Base-by-base conservation (phyloP, 2,113 vertebrate genomes). In the Hylia prasina region DNA sequence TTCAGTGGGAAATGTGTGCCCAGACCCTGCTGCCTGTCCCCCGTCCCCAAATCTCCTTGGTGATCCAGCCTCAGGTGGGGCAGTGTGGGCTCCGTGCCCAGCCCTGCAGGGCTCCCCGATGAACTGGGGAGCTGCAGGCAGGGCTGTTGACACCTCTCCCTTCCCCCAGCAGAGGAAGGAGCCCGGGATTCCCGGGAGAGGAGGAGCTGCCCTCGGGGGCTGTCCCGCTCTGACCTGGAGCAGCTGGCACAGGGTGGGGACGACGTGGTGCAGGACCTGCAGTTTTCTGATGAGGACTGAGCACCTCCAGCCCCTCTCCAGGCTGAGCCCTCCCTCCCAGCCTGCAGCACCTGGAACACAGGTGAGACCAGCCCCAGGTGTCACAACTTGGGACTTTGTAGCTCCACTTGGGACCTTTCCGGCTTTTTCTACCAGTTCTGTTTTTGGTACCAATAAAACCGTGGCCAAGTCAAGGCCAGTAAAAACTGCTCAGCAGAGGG, bases 231-330 rank as follows among this genome's bases (percentile, higher is more conserved):
- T 0, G 98, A 99, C 96, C 98, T 99, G 40, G 85, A 98, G 53
- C 97, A 93, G 83, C 98, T 99, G 85, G 98, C 99, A 2, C 98
- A 97, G 87, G 99, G 99, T 37, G 98, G 97, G 0, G 98, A 98
- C 42, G 99, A 99, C n/a, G 7, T 98, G 15, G 98, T 99, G 77
- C 98, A 99, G 95, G 99, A 99, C 87, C 97, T 99, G 57, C 95
- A 98, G 76, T 96, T 99, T 60, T 99, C 99, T 0, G 99, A 99
- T 7, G 98, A 98, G 2, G 96, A 97, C 73, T 97, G 96, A 96
- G 57, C 47, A 7, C 17, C 35, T 10, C 0, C 28, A 28, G 44
- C 48, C 13, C 30, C 37, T 28, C 24, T 13, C 24, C 42, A 9
- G 5, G 31, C 53, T 39, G 4, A 28, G 3, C 60, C n/a, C n/a